These are phyloP conservation scores for Megaceryle alcyon DNA, from an alignment of 2,797 vertebrate species.

Conservation along the genomic window DNA sequence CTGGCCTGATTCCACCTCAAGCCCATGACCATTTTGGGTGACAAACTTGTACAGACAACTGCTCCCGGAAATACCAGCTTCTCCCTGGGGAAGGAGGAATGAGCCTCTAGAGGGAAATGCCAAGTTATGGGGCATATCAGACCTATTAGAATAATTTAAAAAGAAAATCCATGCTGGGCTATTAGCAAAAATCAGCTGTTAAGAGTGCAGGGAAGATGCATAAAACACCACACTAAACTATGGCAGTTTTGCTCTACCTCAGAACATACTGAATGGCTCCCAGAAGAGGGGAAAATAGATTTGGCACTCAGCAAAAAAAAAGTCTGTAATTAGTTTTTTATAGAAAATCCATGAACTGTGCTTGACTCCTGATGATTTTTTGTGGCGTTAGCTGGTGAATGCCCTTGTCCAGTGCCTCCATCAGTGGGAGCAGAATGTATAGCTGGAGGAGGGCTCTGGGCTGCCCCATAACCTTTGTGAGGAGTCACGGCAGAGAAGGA, in stretches of 20 bases:
- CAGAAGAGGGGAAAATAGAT: slow-evolving; percentile 44
- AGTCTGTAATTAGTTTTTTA: slow-evolving; percentile 37
- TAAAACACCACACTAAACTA: slow-evolving; percentile 52
- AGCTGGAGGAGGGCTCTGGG: not conserved
- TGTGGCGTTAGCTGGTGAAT: not conserved
- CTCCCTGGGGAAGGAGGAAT: not conserved
- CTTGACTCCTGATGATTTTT: not conserved
- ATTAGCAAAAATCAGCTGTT: slow-evolving; percentile 32
- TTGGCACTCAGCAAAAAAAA: slow-evolving; percentile 4
- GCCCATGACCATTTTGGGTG: rapidly evolving
- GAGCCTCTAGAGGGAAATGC: not conserved
- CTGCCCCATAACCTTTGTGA: not conserved
- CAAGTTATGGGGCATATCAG: not conserved
- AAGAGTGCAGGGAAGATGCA: not conserved
- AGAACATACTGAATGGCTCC: slow-evolving; percentile 51
- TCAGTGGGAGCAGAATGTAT: rapidly evolving
- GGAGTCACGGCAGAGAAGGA: not conserved
- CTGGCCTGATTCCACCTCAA: not conserved
- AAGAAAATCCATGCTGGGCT: not conserved
- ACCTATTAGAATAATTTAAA: not conserved
- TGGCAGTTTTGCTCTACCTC: not conserved
- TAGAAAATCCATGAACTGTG: not conserved
- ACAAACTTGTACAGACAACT: not conserved
- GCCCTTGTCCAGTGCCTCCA: not conserved
- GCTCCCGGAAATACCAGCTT: not conserved